A percentile compares a stretch with the other conserved stretches of the same genome.
Conservation (phyloP, 2,888 invertebrate genomes). For the Nomada lathburiana region DNA sequence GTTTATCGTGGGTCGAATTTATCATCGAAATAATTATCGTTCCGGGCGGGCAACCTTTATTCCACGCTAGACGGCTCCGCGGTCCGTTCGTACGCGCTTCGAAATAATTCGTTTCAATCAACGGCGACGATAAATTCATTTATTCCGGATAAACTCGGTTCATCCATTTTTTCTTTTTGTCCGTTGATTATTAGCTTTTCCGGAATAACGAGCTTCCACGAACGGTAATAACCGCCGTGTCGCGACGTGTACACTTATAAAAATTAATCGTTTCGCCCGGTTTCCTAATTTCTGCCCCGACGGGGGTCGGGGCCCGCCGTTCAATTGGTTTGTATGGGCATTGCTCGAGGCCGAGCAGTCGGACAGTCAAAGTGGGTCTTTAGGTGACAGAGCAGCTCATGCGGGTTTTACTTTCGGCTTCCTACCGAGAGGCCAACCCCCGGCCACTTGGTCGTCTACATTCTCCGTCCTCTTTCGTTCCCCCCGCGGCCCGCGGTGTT, state of each 20-base stretch:
- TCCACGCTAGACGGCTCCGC: too few relatives aligned
- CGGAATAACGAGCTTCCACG: slow-evolving; percentile 50
- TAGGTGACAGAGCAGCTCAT: slow-evolving; percentile 63
- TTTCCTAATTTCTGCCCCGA: slow-evolving; percentile 76
- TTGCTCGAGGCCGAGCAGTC: slow-evolving; percentile 50
- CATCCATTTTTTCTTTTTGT: slow-evolving; percentile 35
- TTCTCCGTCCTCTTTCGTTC: slow-evolving; percentile 10
- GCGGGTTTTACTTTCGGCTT: slow-evolving; percentile 63
- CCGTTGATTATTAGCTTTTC: slow-evolving; percentile 59
- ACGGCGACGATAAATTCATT: neutral
- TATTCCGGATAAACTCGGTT: slow-evolving; percentile 12
- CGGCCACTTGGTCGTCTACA: neutral
- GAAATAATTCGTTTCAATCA: slow-evolving; percentile 20
- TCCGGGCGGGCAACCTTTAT: too few relatives aligned
- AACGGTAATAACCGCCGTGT: slow-evolving; percentile 28
- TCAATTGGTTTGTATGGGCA: slow-evolving; percentile 78
- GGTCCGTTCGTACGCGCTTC: neutral
- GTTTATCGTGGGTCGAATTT: neutral
- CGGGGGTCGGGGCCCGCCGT: slow-evolving; percentile 52
- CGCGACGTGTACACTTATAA: slow-evolving; percentile 70
- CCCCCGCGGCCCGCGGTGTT: neutral
- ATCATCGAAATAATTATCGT: too few relatives aligned
- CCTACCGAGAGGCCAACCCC: slow-evolving; percentile 47
- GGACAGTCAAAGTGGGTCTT: slow-evolving; percentile 60
- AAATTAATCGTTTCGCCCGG: slow-evolving; percentile 80